phyloP scores from a whole-genome alignment of 53 echinoderm and acorn worm genomes.

The Hippasteria phrygiana region DNA sequence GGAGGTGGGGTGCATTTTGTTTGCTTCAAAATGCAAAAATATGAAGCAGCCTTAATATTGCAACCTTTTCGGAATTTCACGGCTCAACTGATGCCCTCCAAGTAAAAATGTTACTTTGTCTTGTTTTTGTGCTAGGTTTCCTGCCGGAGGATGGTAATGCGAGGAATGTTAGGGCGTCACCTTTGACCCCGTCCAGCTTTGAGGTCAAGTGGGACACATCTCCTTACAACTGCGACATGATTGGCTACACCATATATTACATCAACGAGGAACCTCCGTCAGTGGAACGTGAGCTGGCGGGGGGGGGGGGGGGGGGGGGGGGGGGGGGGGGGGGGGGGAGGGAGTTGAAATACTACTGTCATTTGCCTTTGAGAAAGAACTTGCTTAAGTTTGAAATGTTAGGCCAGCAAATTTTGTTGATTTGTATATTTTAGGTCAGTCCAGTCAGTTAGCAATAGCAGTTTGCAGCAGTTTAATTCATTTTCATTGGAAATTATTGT shows the following conservation, averaged over 20 bases:
- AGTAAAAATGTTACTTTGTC: neutral
- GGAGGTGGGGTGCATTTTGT: too few species aligned
- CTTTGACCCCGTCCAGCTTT: slow-evolving; percentile 53
- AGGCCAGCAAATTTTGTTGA: too few species aligned
- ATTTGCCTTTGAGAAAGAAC: too few species aligned
- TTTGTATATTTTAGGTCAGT: too few species aligned
- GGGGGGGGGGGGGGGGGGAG: neutral
- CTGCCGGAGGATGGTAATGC: slow-evolving; percentile 73
- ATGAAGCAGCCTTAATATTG: too few species aligned
- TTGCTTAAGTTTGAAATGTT: too few species aligned
- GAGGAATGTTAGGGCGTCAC: slow-evolving; percentile 69
- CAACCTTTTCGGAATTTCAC: neutral
- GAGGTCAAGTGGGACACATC: slow-evolving; percentile 86
- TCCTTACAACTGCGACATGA: slow-evolving; percentile 85
- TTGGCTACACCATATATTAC: slow-evolving; percentile 80
- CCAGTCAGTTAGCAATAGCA: too few species aligned
- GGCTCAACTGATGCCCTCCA: neutral
- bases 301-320: too few species aligned
- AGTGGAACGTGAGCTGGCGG: slow-evolving; percentile 5
- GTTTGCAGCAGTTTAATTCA: too few species aligned
- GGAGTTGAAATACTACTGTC: too few species aligned
- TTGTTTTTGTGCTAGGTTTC: slow-evolving; percentile 62
- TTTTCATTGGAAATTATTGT: too few species aligned
- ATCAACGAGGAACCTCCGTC: neutral
- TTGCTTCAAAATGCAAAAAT: too few species aligned